Percentiles rank a stretch among this genome's conserved stretches.
These are phyloP conservation scores for Sturnira hondurensis DNA, from an alignment of 2,113 vertebrate genomes.

Conservation along the genomic window DNA sequence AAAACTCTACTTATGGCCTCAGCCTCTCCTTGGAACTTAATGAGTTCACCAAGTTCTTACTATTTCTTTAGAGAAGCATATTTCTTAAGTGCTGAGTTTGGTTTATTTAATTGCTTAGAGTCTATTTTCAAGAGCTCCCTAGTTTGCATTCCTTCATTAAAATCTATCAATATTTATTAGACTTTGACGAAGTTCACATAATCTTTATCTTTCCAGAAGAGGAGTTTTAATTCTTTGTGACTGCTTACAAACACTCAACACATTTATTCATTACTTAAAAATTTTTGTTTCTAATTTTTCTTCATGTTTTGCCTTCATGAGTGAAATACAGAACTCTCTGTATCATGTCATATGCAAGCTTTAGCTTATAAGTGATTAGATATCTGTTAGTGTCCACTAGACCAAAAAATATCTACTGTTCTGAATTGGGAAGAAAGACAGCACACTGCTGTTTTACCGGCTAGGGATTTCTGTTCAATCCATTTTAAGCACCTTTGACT, in stretches of 20 bases:
- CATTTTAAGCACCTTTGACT: constrained; percentile 81
- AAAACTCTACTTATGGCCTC: background rate
- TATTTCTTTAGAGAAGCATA: background rate
- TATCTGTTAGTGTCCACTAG: background rate
- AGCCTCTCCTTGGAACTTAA: background rate
- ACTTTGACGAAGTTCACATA: background rate
- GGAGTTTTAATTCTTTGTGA: background rate
- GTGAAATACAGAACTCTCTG: background rate
- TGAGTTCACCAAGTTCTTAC: background rate
- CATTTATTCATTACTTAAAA: background rate
- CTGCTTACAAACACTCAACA: background rate
- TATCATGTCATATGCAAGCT: background rate
- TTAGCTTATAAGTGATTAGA: background rate
- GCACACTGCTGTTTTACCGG: constrained; percentile 88
- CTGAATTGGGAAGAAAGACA: background rate
- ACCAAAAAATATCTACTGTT: background rate
- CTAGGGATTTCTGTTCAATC: constrained; percentile 91
- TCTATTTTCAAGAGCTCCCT: background rate
- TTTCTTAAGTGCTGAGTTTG: background rate
- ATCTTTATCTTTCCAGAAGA: background rate
- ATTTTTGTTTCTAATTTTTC: background rate
- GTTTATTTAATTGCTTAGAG: background rate
- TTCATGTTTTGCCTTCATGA: background rate
- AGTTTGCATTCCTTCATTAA: background rate
- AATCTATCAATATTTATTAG: background rate